Evolutionary conservation across 2,888 invertebrate genomes (phyloP).

Genomic region (Alsophila aescularia): DNA sequence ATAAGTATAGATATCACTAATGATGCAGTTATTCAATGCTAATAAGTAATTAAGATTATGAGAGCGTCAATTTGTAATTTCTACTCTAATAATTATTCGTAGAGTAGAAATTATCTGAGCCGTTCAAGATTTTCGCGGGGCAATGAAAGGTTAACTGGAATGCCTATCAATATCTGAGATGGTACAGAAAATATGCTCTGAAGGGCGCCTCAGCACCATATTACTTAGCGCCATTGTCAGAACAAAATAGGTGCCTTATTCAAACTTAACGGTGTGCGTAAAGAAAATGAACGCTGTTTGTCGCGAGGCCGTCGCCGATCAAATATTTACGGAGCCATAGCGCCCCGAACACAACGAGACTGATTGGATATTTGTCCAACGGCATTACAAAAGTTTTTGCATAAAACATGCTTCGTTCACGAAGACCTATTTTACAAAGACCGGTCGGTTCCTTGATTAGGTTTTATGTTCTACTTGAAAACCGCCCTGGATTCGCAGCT

Average conservation of each 20-base stretch:
- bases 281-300: constrained; percentile 28
- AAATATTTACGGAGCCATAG: constrained; percentile 52
- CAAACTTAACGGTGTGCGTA: constrained; percentile 22
- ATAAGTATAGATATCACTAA: no score
- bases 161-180: no score
- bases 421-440: constrained; percentile 14
- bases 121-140: no score
- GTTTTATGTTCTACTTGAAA: no score
- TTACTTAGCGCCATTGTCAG: not conserved
- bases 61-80: no score
- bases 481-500: no score
- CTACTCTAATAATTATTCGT: no score
- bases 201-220: not conserved
- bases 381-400: constrained; percentile 38
- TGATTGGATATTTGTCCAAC: constrained; percentile 50
- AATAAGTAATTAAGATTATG: no score
- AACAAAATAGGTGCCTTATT: constrained; percentile 15
- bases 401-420: constrained; percentile 32
- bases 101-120: no score
- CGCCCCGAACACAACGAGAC: constrained; percentile 44
- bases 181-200: not conserved
- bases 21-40: no score
- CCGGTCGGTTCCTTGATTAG: not conserved
- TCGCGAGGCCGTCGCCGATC: constrained; percentile 42
- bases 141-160: no score